Conservation (phyloP, 1,140 invertebrate genomes). For the Mactra quadrangularis region DNA sequence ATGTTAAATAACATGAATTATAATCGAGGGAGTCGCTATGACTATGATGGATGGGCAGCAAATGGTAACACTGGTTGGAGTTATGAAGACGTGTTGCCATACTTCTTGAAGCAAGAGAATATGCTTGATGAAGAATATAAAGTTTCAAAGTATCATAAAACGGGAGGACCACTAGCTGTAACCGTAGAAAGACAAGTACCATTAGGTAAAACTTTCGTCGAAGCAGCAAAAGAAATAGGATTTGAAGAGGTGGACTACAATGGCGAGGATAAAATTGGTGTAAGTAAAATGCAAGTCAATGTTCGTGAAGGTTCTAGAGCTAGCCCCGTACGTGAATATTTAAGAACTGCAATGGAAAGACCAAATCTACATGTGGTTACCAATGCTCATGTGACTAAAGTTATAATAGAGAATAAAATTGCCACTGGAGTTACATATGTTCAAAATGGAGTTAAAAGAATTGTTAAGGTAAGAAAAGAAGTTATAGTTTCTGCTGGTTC, state of each 20-base stretch:
- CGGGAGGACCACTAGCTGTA: conserved; percentile 25
- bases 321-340: conserved; percentile 17
- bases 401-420: conserved; percentile 10
- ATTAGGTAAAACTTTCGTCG: not conserved
- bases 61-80: conserved; percentile 35
- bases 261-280: conserved; percentile 30
- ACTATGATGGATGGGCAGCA: conserved; percentile 92
- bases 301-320: conserved; percentile 1
- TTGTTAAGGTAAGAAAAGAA: not conserved
- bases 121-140: not conserved
- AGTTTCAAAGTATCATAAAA: conserved; percentile 28
- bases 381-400: conserved; percentile 27
- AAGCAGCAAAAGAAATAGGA: conserved; percentile 64
- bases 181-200: conserved; percentile 7
- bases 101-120: conserved; percentile 86
- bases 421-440: conserved; percentile 3
- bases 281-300: conserved; percentile 9
- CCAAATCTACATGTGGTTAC: conserved; percentile 22
- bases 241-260: conserved; percentile 80
- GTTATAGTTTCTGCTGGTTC: conserved; percentile 31
- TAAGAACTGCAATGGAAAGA: conserved; percentile 33
- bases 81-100: conserved; percentile 53
- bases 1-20: conserved; percentile 86
- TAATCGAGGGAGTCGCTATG: conserved; percentile 93
- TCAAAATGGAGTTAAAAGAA: not conserved